phyloP scores from a whole-genome alignment of 2,113 vertebrate species.

The Paradoxurus hermaphroditus region DNA sequence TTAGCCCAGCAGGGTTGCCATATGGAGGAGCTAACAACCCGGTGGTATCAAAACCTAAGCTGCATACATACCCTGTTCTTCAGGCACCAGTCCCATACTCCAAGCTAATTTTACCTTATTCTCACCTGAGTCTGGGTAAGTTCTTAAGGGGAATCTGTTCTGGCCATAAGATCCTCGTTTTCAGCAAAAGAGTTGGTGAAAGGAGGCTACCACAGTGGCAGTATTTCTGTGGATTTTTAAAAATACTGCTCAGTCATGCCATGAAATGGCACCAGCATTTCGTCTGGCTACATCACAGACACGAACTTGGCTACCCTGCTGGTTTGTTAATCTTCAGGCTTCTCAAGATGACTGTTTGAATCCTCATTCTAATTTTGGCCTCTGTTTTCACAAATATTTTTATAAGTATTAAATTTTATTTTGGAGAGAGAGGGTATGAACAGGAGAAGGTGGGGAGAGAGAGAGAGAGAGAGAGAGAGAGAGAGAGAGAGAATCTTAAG shows the following conservation, averaged over 20 bases:
- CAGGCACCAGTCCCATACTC: not conserved
- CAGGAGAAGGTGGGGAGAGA: too few species aligned
- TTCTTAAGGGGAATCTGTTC: not conserved
- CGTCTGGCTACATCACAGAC: not conserved
- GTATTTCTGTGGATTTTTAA: not conserved
- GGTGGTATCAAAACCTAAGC: not conserved
- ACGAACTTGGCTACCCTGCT: not conserved
- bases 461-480: too few species aligned
- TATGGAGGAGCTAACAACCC: not conserved
- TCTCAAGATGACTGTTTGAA: not conserved
- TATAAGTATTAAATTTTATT: too few species aligned
- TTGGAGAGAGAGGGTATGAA: too few species aligned
- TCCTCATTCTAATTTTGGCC: constrained; percentile 7
- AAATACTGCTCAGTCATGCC: not conserved
- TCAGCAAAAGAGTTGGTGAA: not conserved
- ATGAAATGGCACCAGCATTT: not conserved
- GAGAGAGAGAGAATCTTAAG: too few species aligned
- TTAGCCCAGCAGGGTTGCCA: not conserved
- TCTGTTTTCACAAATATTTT: not conserved
- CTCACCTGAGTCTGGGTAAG: not conserved
- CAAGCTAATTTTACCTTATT: not conserved
- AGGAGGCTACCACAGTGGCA: constrained; percentile 3
- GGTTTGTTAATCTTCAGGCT: constrained; percentile 32
- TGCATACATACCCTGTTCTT: not conserved
- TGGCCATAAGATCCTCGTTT: not conserved